Base-by-base conservation (phyloP, 2,888 invertebrate species). In the Stenichneumon culpator region DNA sequence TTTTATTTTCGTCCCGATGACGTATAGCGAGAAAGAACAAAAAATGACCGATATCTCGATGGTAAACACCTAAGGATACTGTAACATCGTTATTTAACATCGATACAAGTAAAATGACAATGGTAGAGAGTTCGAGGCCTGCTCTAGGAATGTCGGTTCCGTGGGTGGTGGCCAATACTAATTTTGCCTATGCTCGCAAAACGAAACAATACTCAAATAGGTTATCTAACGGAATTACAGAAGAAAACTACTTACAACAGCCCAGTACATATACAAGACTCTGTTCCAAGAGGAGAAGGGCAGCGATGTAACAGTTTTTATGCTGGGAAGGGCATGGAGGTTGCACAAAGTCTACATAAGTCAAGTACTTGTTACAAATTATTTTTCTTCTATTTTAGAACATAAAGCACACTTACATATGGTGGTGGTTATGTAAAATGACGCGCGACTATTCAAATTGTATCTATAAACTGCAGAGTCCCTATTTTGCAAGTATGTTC, bases 401-500 rank as follows among this genome's bases (percentile, higher is more conserved):
- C 3, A 54, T 57, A 28, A 16, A 19, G 7, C 5, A 39, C 32
- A 63, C 79, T n/a, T n/a, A 44, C 80, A 57, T 69, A 60, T 72
- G 78, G 39, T 50, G 54, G 72, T 82, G 57, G 50, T 60, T n/a
- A 57, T 78, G 14, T 44, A 25, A 79, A 39, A 44, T 32, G 60
- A 25, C 28, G 63, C 63, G 63, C 63, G 63, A 63, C 14, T 32
- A 82, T 57, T 39, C n/a, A 19, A 50, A 44, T 52, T 65, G 73
- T 65, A 65, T 72, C 63, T 85, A 78, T 65, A 65, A 28, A 74
- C 93, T 94, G 60, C 93, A 96, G 95, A 97, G 97, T 91, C 96
- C 96, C 0, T 97, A 97, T 92, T 97, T 97, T 93, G 95, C 96
- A 14, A 97, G 97, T 90, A 97, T 97, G 97, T 97, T 97, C 93